A percentile compares a stretch with the other conserved stretches of the same genome.
These are phyloP conservation scores for Oreamnos americanus DNA, from an alignment of 2,113 vertebrate genomes.

Conservation along the genomic window DNA sequence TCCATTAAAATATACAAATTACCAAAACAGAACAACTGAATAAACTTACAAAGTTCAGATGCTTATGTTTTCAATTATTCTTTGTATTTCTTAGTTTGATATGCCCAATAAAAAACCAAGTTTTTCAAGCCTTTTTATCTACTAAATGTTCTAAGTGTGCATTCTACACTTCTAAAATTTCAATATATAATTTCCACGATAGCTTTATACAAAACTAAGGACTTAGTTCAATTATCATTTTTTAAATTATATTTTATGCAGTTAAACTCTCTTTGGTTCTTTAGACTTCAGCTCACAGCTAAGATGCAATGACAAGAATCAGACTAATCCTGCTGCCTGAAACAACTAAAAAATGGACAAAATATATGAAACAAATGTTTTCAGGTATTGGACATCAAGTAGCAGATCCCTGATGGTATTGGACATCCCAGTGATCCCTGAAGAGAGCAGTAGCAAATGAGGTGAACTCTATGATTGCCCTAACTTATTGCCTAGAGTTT, in stretches of 20 bases:
- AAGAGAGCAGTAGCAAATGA: background rate
- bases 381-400: background rate
- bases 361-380: background rate
- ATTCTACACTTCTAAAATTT: conserved; percentile 26
- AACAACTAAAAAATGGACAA: background rate
- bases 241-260: conserved; percentile 44
- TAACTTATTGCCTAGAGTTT: background rate
- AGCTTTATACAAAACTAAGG: conserved; percentile 42
- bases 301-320: background rate
- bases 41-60: conserved; percentile 19
- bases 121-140: conserved; percentile 48
- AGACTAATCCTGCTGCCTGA: background rate
- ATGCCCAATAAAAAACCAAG: conserved; percentile 10
- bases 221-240: background rate
- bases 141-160: background rate
- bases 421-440: background rate
- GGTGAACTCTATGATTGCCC: background rate
- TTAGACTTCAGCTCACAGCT: background rate
- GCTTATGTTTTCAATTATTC: conserved; percentile 45
- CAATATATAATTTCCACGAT: conserved; percentile 37
- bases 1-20: background rate
- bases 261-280: background rate
- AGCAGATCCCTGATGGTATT: background rate
- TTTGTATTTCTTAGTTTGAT: conserved; percentile 32
- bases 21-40: conserved; percentile 29